A percentile compares a stretch with the other conserved stretches of the same genome.
Evolutionary conservation across 2,888 invertebrate species (phyloP).

Genomic region (Lepeophtheirus nordmannii): DNA sequence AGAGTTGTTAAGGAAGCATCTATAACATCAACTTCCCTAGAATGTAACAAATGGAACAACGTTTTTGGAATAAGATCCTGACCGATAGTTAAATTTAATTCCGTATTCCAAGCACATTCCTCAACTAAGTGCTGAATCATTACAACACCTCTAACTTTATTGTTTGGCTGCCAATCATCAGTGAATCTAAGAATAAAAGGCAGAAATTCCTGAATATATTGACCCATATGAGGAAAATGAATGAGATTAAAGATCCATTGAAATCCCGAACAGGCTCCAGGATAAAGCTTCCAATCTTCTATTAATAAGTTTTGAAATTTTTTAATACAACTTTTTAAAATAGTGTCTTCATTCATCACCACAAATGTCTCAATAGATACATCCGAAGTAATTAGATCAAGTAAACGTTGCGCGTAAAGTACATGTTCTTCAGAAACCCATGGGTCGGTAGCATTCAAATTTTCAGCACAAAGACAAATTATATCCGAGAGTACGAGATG

Average conservation of each 20-base stretch:
- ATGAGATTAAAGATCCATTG: background rate
- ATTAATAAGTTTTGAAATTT: background rate
- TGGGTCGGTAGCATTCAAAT: background rate
- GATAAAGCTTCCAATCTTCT: background rate
- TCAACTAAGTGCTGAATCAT: background rate
- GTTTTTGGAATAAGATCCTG: background rate
- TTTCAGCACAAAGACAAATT: background rate
- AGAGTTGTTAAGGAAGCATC: conserved; percentile 3
- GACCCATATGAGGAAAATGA: background rate
- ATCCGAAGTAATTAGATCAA: background rate
- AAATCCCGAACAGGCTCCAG: background rate
- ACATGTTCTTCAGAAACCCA: background rate
- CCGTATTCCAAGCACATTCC: background rate
- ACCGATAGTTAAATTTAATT: background rate
- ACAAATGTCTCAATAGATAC: background rate
- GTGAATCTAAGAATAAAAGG: background rate
- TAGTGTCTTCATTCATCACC: background rate
- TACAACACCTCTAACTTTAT: background rate
- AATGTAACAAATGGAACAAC: background rate
- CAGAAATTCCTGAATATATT: background rate
- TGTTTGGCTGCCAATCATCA: background rate
- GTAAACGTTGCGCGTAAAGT: background rate
- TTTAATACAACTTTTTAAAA: background rate
- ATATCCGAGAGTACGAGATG: background rate
- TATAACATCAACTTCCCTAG: background rate